Evolutionary conservation across 2,888 invertebrate genomes (phyloP).

Genomic region (Caenorhabditis afra): DNA sequence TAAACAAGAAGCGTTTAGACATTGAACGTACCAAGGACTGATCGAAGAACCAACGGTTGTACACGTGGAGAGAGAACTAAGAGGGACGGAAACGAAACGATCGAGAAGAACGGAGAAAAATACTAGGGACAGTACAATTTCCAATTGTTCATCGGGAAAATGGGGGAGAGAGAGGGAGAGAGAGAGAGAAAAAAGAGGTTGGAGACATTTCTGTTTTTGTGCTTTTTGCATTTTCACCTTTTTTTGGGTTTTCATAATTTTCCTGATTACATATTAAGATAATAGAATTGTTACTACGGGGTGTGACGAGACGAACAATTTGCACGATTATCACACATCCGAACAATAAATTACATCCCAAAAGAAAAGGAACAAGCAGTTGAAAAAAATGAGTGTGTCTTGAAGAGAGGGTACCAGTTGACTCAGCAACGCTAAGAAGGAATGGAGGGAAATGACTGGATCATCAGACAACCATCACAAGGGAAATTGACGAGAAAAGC

Average conservation of each 20-base stretch:
- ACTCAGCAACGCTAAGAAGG: slow-evolving; percentile 35
- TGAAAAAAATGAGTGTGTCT: slow-evolving; percentile 5
- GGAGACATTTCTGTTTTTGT: slow-evolving; percentile 35
- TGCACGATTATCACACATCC: neutral
- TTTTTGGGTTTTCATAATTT: slow-evolving; percentile 1
- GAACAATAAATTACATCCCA: slow-evolving; percentile 47
- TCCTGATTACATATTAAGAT: too few species aligned
- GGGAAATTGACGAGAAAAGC: slow-evolving; percentile 43
- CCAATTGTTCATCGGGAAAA: slow-evolving; percentile 8
- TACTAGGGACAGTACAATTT: neutral
- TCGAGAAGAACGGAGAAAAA: slow-evolving; percentile 10
- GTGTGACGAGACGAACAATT: too few species aligned
- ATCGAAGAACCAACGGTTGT: slow-evolving; percentile 45
- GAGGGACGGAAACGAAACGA: slow-evolving; percentile 7
- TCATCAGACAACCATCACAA: slow-evolving; percentile 58
- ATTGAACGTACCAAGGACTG: slow-evolving; percentile 4
- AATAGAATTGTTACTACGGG: too few species aligned
- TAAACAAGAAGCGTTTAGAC: slow-evolving; percentile 4
- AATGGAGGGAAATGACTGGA: slow-evolving; percentile 51
- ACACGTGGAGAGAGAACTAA: slow-evolving; percentile 53
- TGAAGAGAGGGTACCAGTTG: slow-evolving; percentile 42
- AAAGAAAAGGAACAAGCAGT: slow-evolving; percentile 6
- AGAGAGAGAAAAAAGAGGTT: too few species aligned
- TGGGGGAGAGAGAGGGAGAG: too few species aligned
- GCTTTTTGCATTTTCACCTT: slow-evolving; percentile 5